These are phyloP conservation scores for Varanus komodoensis DNA, from an alignment of 2,113 vertebrate genomes.

Conservation along the genomic window DNA sequence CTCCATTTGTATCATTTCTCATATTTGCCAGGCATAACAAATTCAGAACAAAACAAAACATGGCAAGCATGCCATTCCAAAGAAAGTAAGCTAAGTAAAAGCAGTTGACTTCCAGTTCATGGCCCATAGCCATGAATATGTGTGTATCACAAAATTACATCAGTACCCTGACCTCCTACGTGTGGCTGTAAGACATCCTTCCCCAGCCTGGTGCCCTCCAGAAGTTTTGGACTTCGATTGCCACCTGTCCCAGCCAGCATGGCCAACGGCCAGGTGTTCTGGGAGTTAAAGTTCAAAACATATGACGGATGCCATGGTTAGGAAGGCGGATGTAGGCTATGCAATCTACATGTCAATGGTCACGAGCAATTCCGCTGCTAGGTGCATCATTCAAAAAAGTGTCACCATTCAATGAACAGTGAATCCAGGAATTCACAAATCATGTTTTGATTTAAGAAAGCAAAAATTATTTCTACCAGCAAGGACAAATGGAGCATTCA, in stretches of 20 bases:
- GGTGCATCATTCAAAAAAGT: background rate
- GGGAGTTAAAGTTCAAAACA: too few species aligned
- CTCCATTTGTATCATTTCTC: background rate
- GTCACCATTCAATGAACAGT: background rate
- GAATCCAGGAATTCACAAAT: background rate
- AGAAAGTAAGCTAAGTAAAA: background rate
- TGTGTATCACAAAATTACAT: background rate
- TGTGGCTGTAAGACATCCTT: background rate
- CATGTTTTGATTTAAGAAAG: background rate
- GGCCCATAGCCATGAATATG: background rate
- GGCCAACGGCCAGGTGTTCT: too few species aligned
- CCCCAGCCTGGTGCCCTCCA: too few species aligned
- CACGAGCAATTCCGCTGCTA: background rate
- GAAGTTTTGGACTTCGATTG: too few species aligned
- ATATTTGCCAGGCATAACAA: constrained; percentile 41
- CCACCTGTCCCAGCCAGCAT: too few species aligned
- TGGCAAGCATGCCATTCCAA: constrained; percentile 3
- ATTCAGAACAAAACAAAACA: constrained; percentile 3
- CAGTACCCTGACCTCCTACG: background rate
- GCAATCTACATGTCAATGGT: background rate
- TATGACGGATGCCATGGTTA: too few species aligned
- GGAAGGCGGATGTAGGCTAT: background rate
- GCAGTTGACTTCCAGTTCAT: background rate
- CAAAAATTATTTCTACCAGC: background rate
- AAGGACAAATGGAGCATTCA: background rate